Conservation (phyloP, 2,113 vertebrate genomes). For the Paraplagusia blochii region DNA sequence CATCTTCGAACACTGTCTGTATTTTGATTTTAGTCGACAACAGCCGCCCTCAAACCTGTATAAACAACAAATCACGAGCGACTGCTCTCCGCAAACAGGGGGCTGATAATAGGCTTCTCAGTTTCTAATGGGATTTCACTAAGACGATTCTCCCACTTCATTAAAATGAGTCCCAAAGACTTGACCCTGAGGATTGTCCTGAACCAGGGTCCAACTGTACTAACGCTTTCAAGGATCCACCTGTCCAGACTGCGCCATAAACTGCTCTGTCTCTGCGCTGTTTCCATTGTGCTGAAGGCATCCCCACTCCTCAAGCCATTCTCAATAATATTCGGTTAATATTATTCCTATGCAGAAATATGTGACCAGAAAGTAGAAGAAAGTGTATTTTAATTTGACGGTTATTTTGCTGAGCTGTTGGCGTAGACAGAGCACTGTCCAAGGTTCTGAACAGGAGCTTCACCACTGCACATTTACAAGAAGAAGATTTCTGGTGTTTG, state of each 20-base stretch:
- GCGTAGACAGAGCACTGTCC: conserved; percentile 32
- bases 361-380: too few relatives aligned
- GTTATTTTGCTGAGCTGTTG: conserved; percentile 4
- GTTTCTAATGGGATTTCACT: conserved; percentile 65
- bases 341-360: too few relatives aligned
- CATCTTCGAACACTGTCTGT: too few relatives aligned
- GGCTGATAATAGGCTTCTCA: conserved; percentile 69
- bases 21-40: too few relatives aligned
- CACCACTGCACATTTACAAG: too few relatives aligned
- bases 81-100: neutral
- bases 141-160: conserved; percentile 60
- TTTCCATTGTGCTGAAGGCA: conserved; percentile 15
- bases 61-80: neutral
- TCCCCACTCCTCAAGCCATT: too few relatives aligned
- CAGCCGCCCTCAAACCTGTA: too few relatives aligned
- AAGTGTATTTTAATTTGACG: too few relatives aligned
- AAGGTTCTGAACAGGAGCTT: conserved; percentile 41
- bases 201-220: conserved; percentile 35
- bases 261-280: conserved; percentile 42
- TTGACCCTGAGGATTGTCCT: conserved; percentile 49
- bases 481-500: too few relatives aligned
- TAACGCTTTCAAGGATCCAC: conserved; percentile 59
- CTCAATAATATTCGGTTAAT: too few relatives aligned
- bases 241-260: conserved; percentile 44
- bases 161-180: conserved; percentile 64